Base-by-base conservation (phyloP, 1,140 invertebrate species). In the Brachionus angularis region DNA sequence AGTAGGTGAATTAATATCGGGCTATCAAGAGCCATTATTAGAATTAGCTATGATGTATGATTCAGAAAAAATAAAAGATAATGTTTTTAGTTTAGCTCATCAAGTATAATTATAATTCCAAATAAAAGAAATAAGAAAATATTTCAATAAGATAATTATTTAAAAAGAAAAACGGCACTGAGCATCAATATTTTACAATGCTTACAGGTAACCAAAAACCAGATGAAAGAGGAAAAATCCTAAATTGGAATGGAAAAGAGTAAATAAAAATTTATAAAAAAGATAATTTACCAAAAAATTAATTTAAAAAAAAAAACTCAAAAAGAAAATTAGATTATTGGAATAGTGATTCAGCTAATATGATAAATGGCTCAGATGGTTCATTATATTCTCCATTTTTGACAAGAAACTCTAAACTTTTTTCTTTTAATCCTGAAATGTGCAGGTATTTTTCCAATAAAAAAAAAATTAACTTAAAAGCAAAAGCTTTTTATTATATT, bases 141-240 rank as follows among this genome's bases (percentile, higher is more conserved):
- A n/a, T n/a, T n/a, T n/a, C n/a, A n/a, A n/a, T n/a, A n/a, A n/a
- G n/a, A n/a, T n/a, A n/a, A n/a, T n/a, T n/a, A n/a, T n/a, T n/a
- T n/a, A n/a, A n/a, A n/a, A n/a, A n/a, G n/a, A 34, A 49, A 69
- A 70, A 70, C 34, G 64, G 46, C n/a, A 50, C 64, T 5, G 25
- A 50, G 5, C 50, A 18, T 36, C 64, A 70, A 70, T 50, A 23
- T 27, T 70, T 46, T 25, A n/a, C 39, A 5, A 53, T 70, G n/a
- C 21, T 18, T 8, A 34, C 64, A 14, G 64, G 46, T 3, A 5
- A 10, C 3, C 5, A 50, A 27, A 21, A 70, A 33, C 31, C 36
- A 25, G 16, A 27, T 3, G 23, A 70, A 29, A 29, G 49, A 21
- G 64, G 33, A 16, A 50, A 53, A 53, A 50, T 70, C 10, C 18